These are phyloP conservation scores for Drosophila mayri DNA, from an alignment of 1,140 invertebrate genomes.

Conservation along the genomic window DNA sequence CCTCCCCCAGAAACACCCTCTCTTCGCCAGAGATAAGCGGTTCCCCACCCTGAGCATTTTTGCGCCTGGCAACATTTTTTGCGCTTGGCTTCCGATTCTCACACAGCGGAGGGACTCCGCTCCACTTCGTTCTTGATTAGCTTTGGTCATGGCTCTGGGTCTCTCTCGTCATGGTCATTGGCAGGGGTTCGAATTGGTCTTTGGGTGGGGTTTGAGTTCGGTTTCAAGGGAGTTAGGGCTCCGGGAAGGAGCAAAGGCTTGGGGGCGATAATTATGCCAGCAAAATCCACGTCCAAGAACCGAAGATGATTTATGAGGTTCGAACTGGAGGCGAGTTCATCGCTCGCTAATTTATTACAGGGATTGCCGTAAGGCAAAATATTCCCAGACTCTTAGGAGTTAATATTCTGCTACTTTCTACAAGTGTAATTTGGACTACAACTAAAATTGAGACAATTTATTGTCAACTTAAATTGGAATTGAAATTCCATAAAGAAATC, in stretches of 20 bases:
- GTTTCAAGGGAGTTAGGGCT: not conserved
- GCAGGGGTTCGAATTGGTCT: conserved; percentile 1
- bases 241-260: conserved; percentile 15
- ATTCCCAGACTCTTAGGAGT: not conserved
- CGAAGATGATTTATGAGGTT: conserved; percentile 74
- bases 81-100: conserved; percentile 45
- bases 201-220: not conserved
- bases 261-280: conserved; percentile 67
- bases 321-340: conserved; percentile 46
- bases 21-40: conserved; percentile 57
- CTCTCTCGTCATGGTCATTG: conserved; percentile 35
- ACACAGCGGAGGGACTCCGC: not conserved
- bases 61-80: conserved; percentile 42
- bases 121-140: conserved; percentile 27
- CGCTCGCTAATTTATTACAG: conserved; percentile 66
- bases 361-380: conserved; percentile 12
- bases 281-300: conserved; percentile 44
- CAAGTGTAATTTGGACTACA: not conserved
- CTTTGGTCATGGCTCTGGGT: conserved; percentile 40
- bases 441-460: not conserved
- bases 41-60: conserved; percentile 19
- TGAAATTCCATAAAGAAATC: no score
- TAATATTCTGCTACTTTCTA: not conserved
- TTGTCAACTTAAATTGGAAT: not conserved
- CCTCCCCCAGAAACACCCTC: not conserved